Base-by-base conservation (phyloP, 2,113 vertebrate species). In the Columba janthina region DNA sequence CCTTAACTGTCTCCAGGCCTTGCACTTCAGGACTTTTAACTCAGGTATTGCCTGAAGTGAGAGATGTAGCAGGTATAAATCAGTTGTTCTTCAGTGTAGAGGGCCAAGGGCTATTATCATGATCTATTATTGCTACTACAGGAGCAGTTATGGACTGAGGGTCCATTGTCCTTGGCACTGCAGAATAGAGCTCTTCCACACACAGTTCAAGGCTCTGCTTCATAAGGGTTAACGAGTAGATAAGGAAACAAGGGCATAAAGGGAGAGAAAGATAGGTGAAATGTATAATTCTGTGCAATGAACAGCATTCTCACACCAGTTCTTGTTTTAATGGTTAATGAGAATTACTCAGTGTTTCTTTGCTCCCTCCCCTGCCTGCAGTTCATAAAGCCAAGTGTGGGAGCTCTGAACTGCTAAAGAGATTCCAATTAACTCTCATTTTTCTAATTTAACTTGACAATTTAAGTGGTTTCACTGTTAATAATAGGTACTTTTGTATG, bases 201-300 rank as follows among this genome's bases (percentile, higher is more conserved):
- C 3, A 6, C 0, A 1, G 19, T 29, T 64, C 51, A 84, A 0
- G 1, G 25, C n/a, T 89, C 15, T 0, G 0, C 12, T 66, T 58
- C 17, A 8, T 13, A 29, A 71, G 29, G 53, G 40, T 46, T 46
- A 46, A 17, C 44, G 19, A 46, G 44, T 10, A 83, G 17, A 15
- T 64, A 67, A 67, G 44, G 29, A 69, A 93, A 79, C 10, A 69
- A 48, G 12, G 15, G 2, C 5, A 44, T 25, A n/a, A 56, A 60
- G 12, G 11, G 4, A 3, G 22, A 79, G 44, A 65, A 70, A 85
- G 15, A 50, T 15, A 24, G 6, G 3, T 76, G 42, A 72, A 88
- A 64, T 1, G 0, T 16, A 0, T 18, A 42, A 31, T 25, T 78
- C 71, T 40, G 14, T 36, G 75, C 54, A 69, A 34, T 9, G 25